A percentile compares a stretch with the other conserved stretches of the same genome.
These are phyloP conservation scores for Rhinatrema bivittatum DNA, from an alignment of 2,797 vertebrate genomes.

Conservation along the genomic window DNA sequence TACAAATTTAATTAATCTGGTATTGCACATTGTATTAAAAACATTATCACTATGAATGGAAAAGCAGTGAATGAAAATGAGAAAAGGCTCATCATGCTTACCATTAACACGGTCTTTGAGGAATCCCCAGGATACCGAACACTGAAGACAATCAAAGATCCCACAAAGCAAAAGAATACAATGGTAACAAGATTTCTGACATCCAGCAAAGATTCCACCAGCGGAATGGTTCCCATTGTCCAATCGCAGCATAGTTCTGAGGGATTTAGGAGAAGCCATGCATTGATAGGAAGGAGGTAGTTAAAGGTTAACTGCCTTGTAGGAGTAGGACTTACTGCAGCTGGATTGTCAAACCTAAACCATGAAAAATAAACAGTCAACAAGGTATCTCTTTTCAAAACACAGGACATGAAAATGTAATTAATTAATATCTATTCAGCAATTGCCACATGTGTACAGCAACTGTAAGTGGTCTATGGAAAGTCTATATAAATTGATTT, in stretches of 20 bases:
- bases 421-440: no score
- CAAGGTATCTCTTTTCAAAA: no score
- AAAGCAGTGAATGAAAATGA: no score
- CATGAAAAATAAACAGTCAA: conserved; percentile 15
- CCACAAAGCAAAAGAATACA: conserved; percentile 74
- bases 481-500: no score
- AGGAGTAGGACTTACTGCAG: conserved; percentile 87
- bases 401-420: no score
- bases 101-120: conserved; percentile 90
- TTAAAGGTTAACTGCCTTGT: conserved; percentile 91
- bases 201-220: conserved; percentile 86
- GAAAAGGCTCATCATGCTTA: conserved; percentile 62
- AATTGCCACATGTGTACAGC: no score
- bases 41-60: no score
- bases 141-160: conserved; percentile 74
- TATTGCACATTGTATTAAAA: no score
- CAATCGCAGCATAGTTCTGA: conserved; percentile 96
- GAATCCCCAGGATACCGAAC: conserved; percentile 76
- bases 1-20: no score
- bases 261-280: conserved; percentile 91
- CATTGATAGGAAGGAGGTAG: conserved; percentile 93
- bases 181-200: conserved; percentile 84
- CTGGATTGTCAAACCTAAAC: conserved; percentile 94
- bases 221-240: conserved; percentile 97
- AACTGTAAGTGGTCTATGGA: no score